Base-by-base conservation (phyloP, 2,888 invertebrate genomes). In the Therioaphis trifolii region DNA sequence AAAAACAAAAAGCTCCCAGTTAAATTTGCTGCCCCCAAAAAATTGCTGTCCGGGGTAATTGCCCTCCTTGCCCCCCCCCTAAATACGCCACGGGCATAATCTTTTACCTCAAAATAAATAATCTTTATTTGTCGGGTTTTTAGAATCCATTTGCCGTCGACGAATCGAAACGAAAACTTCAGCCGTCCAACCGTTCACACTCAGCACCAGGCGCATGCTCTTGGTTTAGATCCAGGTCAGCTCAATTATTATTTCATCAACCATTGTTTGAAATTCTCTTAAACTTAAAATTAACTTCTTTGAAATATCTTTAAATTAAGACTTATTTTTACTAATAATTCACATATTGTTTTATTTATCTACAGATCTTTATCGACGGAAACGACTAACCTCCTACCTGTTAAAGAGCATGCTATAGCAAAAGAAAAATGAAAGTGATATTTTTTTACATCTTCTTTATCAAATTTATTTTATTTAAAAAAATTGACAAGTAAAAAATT, bases 161-260 rank as follows among this genome's bases (percentile, higher is more conserved):
- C 7, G 84, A 85, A 29, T 46, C 84, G 12, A 75, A 84, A 66
- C 68, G 77, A 27, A 84, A 77, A 58, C 85, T 84, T 24, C 84
- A 84, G 9, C 29, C 84, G n/a, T 75, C 82, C 61, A 52, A 77
- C 49, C 84, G 84, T 40, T 84, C 84, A 4, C 84, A 84, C 43
- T 84, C 84, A 5, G 84, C 84, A 7, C 84, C 84, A 5, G 84
- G 84, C 24, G 80, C 84, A 43, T 84, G 72, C 27, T 72, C 79
- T 82, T 84, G 84, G 84, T 80, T 84, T 18, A 49, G 80, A 12
- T 29, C 80, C 35, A 82, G 80, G 80, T 74, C 14, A n/a, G 63
- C 63, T 69, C 12, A 1, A 3, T 79, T 55, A 43, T 71, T 43
- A 21, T 27, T 21, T 27, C 58, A 24, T n/a, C 9, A 43, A 46